Percentiles rank a stretch among this genome's conserved stretches.
These are phyloP conservation scores for Plebejus argus DNA, from an alignment of 2,888 invertebrate genomes.

Conservation along the genomic window DNA sequence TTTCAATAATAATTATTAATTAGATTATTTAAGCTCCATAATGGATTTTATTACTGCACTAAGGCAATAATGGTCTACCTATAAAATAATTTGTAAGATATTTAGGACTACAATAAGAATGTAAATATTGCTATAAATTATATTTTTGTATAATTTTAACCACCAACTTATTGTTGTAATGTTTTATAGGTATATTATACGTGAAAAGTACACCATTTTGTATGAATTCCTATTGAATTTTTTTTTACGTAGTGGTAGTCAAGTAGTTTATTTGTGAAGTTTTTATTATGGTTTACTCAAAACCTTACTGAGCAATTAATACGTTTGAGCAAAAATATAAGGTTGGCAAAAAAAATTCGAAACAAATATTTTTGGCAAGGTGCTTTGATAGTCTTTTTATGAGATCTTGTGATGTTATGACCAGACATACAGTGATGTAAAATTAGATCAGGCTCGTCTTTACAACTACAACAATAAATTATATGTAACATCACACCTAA, in stretches of 20 bases:
- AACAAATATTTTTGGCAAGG: conserved; percentile 68
- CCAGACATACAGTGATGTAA: conserved; percentile 67
- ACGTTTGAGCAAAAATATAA: conserved; percentile 46
- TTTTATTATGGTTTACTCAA: conserved; percentile 17
- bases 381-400: conserved; percentile 65
- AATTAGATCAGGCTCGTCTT: conserved; percentile 33
- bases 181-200: too few relatives aligned
- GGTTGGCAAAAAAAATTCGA: conserved; percentile 35
- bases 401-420: conserved; percentile 72
- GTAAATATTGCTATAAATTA: background rate
- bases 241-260: too few relatives aligned
- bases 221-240: background rate
- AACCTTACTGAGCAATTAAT: conserved; percentile 54
- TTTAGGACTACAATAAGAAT: conserved; percentile 1
- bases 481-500: conserved; percentile 30
- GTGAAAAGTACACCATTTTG: background rate
- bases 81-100: background rate
- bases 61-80: background rate
- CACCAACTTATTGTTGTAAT: background rate
- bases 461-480: conserved; percentile 35
- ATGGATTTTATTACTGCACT: background rate
- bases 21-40: background rate
- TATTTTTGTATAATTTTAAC: background rate
- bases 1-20: background rate
- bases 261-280: conserved; percentile 19